Evolutionary conservation across 2,113 vertebrate genomes (phyloP).

Genomic region (Girardinichthys multiradiatus): DNA sequence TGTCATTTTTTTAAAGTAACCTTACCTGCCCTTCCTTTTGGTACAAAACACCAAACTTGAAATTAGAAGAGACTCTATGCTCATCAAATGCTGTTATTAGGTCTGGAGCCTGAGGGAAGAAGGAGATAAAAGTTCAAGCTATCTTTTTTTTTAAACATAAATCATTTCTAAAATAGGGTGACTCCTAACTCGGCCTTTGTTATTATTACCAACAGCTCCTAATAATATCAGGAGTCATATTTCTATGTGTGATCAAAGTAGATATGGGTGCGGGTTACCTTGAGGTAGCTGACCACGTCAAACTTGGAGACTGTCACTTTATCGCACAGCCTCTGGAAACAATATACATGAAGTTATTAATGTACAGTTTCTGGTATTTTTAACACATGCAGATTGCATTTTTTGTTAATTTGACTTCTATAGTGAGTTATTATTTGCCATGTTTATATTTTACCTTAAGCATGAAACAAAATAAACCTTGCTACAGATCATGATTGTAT

Average conservation of each 20-base stretch:
- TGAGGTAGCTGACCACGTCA: constrained; percentile 88
- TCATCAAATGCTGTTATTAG: constrained; percentile 82
- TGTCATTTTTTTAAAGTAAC: background rate
- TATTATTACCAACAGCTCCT: background rate
- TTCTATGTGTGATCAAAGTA: background rate
- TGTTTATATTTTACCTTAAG: too few species aligned
- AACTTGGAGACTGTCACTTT: constrained; percentile 85
- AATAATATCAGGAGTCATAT: background rate
- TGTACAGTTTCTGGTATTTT: background rate
- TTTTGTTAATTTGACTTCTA: background rate
- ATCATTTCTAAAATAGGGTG: background rate
- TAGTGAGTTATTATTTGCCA: too few species aligned
- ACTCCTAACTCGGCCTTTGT: background rate
- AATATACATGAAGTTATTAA: background rate
- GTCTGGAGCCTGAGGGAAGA: constrained; percentile 75
- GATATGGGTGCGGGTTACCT: constrained; percentile 74
- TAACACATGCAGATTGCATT: background rate
- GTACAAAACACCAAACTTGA: constrained; percentile 83
- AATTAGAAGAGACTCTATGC: constrained; percentile 81
- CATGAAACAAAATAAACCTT: background rate
- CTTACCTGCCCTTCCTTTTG: constrained; percentile 80
- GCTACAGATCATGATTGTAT: background rate
- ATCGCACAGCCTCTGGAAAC: constrained; percentile 84
- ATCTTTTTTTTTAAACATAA: background rate
- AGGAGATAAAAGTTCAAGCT: background rate